Evolutionary conservation across 1,140 invertebrate genomes (phyloP).

Genomic region (Magallana angulata): DNA sequence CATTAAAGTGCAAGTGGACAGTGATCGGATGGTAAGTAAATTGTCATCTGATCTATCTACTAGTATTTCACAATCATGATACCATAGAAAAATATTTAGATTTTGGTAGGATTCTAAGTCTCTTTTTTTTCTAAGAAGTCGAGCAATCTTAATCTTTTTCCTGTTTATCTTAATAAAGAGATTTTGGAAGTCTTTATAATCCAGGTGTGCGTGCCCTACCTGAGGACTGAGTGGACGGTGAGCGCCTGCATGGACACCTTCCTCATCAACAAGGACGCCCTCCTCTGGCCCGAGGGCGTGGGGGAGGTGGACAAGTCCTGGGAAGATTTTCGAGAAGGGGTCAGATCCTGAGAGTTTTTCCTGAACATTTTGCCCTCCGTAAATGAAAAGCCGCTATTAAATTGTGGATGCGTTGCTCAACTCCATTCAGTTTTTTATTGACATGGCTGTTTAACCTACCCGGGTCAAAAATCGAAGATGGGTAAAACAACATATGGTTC

Average conservation of each 20-base stretch:
- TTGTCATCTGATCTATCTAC: no score
- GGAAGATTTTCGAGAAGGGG: not conserved
- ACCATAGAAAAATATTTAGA: no score
- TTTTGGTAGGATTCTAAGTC: no score
- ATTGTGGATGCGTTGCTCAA: not conserved
- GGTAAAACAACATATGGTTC: slow-evolving; percentile 12
- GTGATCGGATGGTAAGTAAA: no score
- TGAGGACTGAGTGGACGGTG: not conserved
- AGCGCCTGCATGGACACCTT: not conserved
- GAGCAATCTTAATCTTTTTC: no score
- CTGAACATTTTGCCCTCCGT: not conserved
- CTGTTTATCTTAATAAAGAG: no score
- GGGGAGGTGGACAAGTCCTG: not conserved
- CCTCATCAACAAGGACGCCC: not conserved
- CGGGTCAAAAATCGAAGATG: not conserved
- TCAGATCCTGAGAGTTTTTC: not conserved
- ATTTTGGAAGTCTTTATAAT: no score
- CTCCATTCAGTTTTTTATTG: not conserved
- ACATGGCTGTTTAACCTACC: not conserved
- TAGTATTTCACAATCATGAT: no score
- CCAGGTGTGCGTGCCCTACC: not conserved
- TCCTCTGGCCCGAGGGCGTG: not conserved
- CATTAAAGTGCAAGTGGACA: no score
- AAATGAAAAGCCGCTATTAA: not conserved
- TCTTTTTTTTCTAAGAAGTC: no score